A percentile compares a stretch with the other conserved stretches of the same genome.
Conservation (phyloP, 2,888 invertebrate genomes). For the Apantesis nais region DNA sequence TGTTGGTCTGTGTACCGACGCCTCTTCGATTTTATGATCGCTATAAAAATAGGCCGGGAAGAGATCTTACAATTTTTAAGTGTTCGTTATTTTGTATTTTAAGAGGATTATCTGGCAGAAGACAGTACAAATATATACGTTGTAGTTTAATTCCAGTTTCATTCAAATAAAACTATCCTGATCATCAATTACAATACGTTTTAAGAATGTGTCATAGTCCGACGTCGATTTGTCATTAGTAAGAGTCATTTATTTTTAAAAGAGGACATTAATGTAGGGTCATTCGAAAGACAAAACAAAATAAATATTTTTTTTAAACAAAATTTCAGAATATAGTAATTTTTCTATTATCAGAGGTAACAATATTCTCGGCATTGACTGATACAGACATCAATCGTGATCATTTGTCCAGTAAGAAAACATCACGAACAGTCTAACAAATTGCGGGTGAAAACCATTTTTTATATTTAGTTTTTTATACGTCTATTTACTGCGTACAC, state of each 20-base stretch:
- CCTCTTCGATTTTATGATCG: conserved; percentile 46
- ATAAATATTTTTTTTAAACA: conserved; percentile 29
- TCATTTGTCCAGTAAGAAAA: no score
- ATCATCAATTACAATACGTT: not conserved
- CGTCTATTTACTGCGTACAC: no score
- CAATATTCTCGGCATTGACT: no score
- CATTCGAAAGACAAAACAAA: conserved; percentile 35
- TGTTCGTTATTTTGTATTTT: conserved; percentile 27
- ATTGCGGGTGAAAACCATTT: no score
- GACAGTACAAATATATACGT: not conserved
- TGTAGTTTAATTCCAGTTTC: not conserved
- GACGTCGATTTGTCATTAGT: conserved; percentile 32
- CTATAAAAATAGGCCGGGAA: conserved; percentile 46
- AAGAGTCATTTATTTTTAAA: conserved; percentile 32
- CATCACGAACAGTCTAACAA: no score
- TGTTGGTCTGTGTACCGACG: conserved; percentile 13
- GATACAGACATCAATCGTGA: no score
- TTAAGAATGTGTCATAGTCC: conserved; percentile 12
- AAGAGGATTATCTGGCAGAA: conserved; percentile 25
- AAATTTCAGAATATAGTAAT: no score
- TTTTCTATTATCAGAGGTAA: not conserved
- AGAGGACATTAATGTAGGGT: conserved; percentile 31
- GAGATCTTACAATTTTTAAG: conserved; percentile 35
- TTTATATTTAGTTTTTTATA: no score
- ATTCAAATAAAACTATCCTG: no score